These are phyloP conservation scores for Hypercompe scribonia DNA, from an alignment of 2,888 invertebrate species.

Conservation along the genomic window DNA sequence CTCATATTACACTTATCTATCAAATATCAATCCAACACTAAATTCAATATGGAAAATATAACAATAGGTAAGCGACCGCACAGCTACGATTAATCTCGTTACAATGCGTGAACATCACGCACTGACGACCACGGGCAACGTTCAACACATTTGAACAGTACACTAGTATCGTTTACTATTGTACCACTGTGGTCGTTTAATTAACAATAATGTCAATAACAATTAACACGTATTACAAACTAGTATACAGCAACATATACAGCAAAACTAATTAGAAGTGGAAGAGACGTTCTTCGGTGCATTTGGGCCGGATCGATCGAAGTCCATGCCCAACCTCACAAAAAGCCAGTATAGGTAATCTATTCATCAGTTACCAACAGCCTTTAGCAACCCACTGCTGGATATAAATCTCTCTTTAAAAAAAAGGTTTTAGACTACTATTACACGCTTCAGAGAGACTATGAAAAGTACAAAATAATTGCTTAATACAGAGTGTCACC, in stretches of 20 bases:
- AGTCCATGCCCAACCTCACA: no score
- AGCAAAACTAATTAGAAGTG: background rate
- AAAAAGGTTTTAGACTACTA: no score
- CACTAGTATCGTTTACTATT: slow-evolving; percentile 19
- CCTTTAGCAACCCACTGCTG: no score
- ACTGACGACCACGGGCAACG: slow-evolving; percentile 57
- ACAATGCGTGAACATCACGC: slow-evolving; percentile 58
- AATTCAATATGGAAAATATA: slow-evolving; percentile 49
- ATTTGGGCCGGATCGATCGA: no score
- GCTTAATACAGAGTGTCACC: no score
- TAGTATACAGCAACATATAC: background rate
- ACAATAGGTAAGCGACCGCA: slow-evolving; percentile 48
- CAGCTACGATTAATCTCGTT: slow-evolving; percentile 51
- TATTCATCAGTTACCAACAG: no score
- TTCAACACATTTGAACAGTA: slow-evolving; percentile 55
- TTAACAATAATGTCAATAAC: background rate
- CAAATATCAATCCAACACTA: slow-evolving; percentile 31
- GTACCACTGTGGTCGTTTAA: background rate
- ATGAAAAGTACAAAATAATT: no score
- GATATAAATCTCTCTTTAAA: no score
- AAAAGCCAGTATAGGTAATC: no score
- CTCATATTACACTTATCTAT: slow-evolving; percentile 21
- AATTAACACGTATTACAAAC: background rate
- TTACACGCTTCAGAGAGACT: no score
- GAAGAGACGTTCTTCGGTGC: background rate